Conservation (phyloP, 2,888 invertebrate species). For the Clepsis dumicolana region DNA sequence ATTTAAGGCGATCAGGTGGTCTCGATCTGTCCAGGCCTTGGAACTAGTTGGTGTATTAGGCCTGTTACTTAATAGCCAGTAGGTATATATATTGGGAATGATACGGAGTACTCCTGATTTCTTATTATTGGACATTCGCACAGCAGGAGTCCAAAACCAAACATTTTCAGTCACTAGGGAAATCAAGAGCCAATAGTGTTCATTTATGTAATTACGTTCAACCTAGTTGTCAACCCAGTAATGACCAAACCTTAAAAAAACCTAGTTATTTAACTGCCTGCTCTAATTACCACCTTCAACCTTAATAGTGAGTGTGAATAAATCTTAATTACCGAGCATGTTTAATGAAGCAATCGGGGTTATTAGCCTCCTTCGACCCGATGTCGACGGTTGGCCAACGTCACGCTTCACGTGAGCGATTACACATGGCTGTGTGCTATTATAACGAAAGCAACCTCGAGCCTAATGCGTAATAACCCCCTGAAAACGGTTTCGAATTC, state of each 20-base stretch:
- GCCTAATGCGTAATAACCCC: constrained; percentile 52
- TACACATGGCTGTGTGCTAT: constrained; percentile 52
- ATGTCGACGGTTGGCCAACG: constrained; percentile 63
- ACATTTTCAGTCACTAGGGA: too few relatives aligned
- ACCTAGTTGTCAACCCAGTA: background rate
- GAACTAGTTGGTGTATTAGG: too few relatives aligned
- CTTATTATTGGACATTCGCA: too few relatives aligned
- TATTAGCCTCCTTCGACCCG: constrained; percentile 51
- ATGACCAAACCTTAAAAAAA: background rate
- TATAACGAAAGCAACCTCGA: constrained; percentile 70
- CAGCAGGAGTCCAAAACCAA: too few relatives aligned
- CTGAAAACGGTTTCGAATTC: constrained; percentile 26
- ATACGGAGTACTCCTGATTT: too few relatives aligned
- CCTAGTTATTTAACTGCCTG: background rate
- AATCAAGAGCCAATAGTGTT: too few relatives aligned
- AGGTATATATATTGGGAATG: too few relatives aligned
- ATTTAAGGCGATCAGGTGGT: too few relatives aligned
- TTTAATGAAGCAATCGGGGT: constrained; percentile 39
- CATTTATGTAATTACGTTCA: too few relatives aligned
- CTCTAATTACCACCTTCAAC: background rate
- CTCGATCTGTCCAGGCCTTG: too few relatives aligned
- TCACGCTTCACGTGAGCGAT: constrained; percentile 57
- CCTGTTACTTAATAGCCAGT: too few relatives aligned
- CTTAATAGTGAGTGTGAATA: constrained; percentile 11
- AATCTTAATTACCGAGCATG: constrained; percentile 11